Percentiles rank a stretch among this genome's conserved stretches.
Conservation (phyloP, 2,113 vertebrate species). For the Haliaeetus leucogaster region DNA sequence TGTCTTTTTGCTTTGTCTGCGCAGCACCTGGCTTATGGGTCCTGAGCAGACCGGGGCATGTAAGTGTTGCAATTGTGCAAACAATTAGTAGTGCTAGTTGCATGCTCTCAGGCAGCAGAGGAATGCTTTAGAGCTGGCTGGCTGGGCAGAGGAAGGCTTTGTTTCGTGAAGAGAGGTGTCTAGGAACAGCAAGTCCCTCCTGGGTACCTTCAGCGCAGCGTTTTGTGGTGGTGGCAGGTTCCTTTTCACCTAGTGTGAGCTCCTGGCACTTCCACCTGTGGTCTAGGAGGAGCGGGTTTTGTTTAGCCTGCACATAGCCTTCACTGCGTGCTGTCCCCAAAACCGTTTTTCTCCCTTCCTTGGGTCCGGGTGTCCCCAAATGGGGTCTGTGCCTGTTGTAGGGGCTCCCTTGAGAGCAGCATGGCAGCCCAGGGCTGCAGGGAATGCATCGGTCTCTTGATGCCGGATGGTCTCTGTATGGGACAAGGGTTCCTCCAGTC, state of each 20-base stretch:
- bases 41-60: not conserved
- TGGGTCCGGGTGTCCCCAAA: not conserved
- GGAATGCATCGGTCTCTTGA: not conserved
- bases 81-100: not conserved
- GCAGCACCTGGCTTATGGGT: not conserved
- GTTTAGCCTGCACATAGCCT: not conserved
- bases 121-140: not conserved
- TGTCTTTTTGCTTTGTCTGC: not conserved
- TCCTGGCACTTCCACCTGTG: not conserved
- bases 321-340: rapidly evolving
- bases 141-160: not conserved
- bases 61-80: not conserved
- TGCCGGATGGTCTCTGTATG: not conserved
- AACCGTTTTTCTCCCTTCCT: not conserved
- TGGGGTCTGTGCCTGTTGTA: not conserved
- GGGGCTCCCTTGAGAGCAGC: not conserved
- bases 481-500: not conserved
- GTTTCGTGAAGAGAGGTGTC: not conserved
- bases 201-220: not conserved
- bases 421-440: not conserved
- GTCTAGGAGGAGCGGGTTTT: not conserved
- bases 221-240: not conserved
- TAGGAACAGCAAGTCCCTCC: rapidly evolving
- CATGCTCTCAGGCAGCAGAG: not conserved
- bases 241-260: not conserved